Conservation (phyloP, 2,888 invertebrate species). For the Periphyllus acericola region DNA sequence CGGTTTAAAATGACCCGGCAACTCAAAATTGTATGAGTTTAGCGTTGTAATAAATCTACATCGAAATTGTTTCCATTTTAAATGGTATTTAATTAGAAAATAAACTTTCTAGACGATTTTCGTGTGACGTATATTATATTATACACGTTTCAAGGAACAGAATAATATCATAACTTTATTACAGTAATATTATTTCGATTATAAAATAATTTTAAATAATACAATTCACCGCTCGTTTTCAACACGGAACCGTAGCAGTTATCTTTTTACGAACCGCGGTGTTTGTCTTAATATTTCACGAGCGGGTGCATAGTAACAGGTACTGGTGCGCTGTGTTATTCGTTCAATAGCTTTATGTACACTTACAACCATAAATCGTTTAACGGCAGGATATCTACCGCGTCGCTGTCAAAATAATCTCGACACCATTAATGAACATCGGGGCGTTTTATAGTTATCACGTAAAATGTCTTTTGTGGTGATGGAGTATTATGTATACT, state of each 20-base stretch:
- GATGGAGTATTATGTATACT: neutral
- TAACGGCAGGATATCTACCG: neutral
- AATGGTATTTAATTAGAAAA: neutral
- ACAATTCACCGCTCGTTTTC: neutral
- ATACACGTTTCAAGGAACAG: neutral
- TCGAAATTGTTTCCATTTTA: conserved; percentile 5
- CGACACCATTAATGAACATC: conserved; percentile 16
- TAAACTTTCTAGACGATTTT: conserved; percentile 10
- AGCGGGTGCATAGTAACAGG: neutral
- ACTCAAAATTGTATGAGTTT: neutral
- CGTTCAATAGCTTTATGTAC: neutral
- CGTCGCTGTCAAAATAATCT: conserved; percentile 16
- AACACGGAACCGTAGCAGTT: neutral
- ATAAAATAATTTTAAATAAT: no score
- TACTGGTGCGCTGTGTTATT: neutral
- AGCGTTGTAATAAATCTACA: neutral
- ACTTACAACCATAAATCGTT: neutral
- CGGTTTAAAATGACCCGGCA: neutral
- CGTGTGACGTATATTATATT: neutral
- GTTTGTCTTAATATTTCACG: neutral
- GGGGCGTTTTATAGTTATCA: neutral
- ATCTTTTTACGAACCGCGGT: neutral
- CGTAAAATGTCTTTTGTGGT: conserved; percentile 10
- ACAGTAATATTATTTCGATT: no score
- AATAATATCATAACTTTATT: neutral